Conservation (phyloP, 2,113 vertebrate genomes). For the Galemys pyrenaicus region DNA sequence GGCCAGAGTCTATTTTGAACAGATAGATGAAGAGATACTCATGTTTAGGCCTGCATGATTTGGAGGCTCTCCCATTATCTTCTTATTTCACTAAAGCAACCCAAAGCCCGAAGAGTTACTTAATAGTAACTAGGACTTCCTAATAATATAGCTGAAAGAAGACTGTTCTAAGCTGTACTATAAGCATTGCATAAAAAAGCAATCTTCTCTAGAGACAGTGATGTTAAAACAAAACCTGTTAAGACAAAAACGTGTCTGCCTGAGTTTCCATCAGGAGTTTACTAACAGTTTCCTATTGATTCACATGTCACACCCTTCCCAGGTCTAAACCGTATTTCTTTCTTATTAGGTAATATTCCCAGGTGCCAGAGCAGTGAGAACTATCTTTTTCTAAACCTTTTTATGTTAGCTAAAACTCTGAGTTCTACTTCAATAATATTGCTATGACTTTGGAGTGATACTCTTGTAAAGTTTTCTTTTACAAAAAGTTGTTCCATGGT, state of each 20-base stretch:
- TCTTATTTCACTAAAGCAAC: slow-evolving; percentile 69
- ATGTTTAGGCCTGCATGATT: slow-evolving; percentile 63
- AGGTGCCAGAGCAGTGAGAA: not conserved
- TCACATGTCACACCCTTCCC: not conserved
- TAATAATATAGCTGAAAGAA: slow-evolving; percentile 25
- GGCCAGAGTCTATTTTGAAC: slow-evolving; percentile 71
- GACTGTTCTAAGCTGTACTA: not conserved
- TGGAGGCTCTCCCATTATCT: slow-evolving; percentile 69
- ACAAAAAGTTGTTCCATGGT: not conserved
- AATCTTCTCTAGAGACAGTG: not conserved
- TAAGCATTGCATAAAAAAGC: slow-evolving; percentile 3
- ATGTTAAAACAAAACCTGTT: not conserved
- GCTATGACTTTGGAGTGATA: not conserved
- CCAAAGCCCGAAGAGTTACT: slow-evolving; percentile 53
- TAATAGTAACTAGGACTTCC: slow-evolving; percentile 54
- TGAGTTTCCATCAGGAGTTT: not conserved
- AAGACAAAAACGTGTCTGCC: not conserved
- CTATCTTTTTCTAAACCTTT: slow-evolving; percentile 2
- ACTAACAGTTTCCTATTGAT: not conserved
- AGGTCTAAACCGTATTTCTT: not conserved
- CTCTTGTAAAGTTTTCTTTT: slow-evolving; percentile 6
- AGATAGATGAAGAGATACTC: slow-evolving; percentile 72
- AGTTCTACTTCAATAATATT: not conserved
- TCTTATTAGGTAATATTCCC: not conserved
- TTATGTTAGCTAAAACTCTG: not conserved